Evolutionary conservation across 2,113 vertebrate genomes (phyloP).

Genomic region (Anthoscopus minutus): DNA sequence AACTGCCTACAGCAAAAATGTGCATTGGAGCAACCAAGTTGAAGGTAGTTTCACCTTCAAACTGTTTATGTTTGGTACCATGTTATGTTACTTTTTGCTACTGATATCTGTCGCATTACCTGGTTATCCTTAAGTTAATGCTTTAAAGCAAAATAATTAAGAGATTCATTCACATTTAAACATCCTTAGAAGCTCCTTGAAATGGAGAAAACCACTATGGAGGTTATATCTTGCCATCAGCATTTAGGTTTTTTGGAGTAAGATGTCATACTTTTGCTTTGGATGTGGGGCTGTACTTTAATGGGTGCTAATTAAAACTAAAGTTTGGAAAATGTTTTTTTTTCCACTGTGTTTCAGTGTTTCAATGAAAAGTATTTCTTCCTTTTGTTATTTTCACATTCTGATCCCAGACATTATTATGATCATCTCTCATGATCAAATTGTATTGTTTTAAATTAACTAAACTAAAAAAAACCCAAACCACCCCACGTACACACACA

Average conservation of each 20-base stretch:
- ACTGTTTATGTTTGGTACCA: background rate
- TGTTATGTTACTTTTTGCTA: background rate
- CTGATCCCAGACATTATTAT: background rate
- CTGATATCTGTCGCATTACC: background rate
- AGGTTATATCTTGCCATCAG: background rate
- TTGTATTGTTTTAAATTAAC: background rate
- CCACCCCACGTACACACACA: accelerated
- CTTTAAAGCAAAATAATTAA: background rate
- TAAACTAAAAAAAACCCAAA: background rate
- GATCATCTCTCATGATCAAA: background rate
- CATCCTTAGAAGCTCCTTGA: background rate
- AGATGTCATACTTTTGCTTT: background rate
- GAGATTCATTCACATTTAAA: background rate
- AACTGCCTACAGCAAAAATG: background rate
- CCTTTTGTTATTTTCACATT: background rate
- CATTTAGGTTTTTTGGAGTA: background rate
- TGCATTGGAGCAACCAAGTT: background rate
- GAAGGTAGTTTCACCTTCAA: background rate
- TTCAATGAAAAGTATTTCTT: background rate
- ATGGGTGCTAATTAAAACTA: background rate
- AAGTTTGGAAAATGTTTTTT: background rate
- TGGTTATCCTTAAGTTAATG: background rate
- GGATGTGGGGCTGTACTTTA: background rate
- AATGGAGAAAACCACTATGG: background rate
- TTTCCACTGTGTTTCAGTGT: background rate